A percentile compares a stretch with the other conserved stretches of the same genome.
phyloP scores from a whole-genome alignment of 2,113 vertebrate species.

The Coptodon rendalli region DNA sequence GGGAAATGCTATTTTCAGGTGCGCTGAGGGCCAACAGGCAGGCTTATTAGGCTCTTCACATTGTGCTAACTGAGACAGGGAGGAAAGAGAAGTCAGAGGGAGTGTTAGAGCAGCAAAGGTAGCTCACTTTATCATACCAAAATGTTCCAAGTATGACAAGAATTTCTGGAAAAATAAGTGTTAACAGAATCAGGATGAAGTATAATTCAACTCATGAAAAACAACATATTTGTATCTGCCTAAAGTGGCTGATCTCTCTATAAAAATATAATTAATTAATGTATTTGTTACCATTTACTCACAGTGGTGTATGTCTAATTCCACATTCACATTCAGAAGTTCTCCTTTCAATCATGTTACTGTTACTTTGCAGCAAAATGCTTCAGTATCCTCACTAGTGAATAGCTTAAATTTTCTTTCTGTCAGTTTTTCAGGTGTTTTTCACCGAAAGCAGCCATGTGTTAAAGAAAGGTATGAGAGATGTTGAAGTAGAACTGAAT shows the following conservation, averaged over 20 bases:
- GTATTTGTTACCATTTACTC: not conserved
- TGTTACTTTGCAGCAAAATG: not conserved
- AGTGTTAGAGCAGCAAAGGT: not conserved
- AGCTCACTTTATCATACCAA: not conserved
- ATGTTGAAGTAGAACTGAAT: not conserved
- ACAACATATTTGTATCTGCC: not conserved
- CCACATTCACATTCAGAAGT: not conserved
- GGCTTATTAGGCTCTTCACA: constrained; percentile 42
- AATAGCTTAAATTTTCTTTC: not conserved
- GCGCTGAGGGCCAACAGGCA: not conserved
- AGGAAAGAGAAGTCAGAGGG: not conserved
- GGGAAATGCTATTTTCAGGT: constrained; percentile 43
- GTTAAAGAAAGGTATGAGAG: not conserved
- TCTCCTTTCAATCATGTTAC: not conserved
- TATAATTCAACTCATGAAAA: not conserved
- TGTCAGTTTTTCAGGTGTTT: not conserved
- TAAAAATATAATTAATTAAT: not conserved
- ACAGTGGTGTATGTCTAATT: not conserved
- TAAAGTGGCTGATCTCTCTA: not conserved
- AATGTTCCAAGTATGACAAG: not conserved
- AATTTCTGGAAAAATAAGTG: not conserved
- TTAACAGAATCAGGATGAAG: not conserved
- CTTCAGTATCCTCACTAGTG: not conserved
- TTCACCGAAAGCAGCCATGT: not conserved
- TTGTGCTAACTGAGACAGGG: constrained; percentile 9